A percentile compares a stretch with the other conserved stretches of the same genome.
Conservation (phyloP, 2,888 invertebrate genomes). For the Polymixis lichenea region DNA sequence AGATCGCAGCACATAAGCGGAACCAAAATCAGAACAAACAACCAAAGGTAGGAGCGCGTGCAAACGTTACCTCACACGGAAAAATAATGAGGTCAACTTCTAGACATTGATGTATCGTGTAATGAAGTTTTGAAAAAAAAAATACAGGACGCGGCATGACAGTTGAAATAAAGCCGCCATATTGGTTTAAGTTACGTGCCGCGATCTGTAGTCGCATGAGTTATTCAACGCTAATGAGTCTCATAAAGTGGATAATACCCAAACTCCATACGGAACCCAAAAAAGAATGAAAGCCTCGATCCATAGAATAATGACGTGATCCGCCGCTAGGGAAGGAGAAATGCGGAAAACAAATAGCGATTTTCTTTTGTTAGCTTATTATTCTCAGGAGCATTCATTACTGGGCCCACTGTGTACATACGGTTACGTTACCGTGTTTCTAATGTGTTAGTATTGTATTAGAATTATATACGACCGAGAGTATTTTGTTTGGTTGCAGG, state of each 20-base stretch:
- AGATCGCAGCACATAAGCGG: no score
- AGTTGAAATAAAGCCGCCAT: no score
- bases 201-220: no score
- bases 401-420: slow-evolving; percentile 76
- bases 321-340: slow-evolving; percentile 81
- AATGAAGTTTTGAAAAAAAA: no score
- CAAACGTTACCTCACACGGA: no score
- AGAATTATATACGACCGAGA: slow-evolving; percentile 53
- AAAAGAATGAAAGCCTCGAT: slow-evolving; percentile 71
- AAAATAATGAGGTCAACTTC: no score
- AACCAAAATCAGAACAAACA: no score
- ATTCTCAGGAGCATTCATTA: slow-evolving; percentile 88
- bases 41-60: no score
- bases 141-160: no score
- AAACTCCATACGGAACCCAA: slow-evolving; percentile 65
- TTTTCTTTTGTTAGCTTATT: slow-evolving; percentile 90
- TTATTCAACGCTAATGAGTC: neutral
- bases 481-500: slow-evolving; percentile 56
- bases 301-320: slow-evolving; percentile 86
- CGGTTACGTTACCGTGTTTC: slow-evolving; percentile 54
- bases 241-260: neutral
- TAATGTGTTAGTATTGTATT: slow-evolving; percentile 66
- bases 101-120: no score
- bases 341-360: slow-evolving; percentile 87
- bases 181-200: no score